Evolutionary conservation across 2,888 invertebrate genomes (phyloP), one percentile per base, ranked within the genome.

Genomic region (Latheticus oryzae): DNA sequence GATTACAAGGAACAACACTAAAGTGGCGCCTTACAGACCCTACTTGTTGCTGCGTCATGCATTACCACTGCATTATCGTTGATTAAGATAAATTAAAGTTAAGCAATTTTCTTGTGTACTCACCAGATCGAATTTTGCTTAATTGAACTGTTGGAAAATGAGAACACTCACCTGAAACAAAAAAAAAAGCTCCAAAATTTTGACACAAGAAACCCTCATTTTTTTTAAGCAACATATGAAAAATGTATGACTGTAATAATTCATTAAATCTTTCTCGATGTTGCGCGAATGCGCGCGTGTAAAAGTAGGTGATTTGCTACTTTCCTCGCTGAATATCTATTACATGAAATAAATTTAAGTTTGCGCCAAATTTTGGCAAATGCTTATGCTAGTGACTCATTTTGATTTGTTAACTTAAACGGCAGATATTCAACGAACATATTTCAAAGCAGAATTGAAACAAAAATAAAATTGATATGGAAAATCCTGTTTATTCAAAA

Each of bases 131-230:
- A 40, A 19, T 30, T 21, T 17, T 9, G 19, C 11, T 21, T 42
- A 52, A 52, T 38, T 52, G 28, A 42, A 37, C 16, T n/a, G 12
- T 21, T 8, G 5, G 24, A 23, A 35, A 30, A 15, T 9, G 43
- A 15, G 8, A 11, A 42, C 32, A 47, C 52, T 52, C 33, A 52
- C 52, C 52, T 52, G 42, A 42, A 52, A 52, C 52, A 52, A 24
- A 50, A 19, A 28, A 40, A 16, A 5, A 19, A 30, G 3, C 21
- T 13, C 13, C 9, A 8, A 35, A 16, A 9, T 30, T 11, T 3
- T n/a, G 4, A 8, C 5, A 16, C 5, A n/a, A 1, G 15, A 16
- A 35, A 9, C 9, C 13, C 19, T 45, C 15, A 19, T 19, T 35
- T 4, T 33, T 48, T 24, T 48, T 35, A 48, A 23, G 23, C 26